These are phyloP conservation scores for Hydrochoerus hydrochaeris DNA, from an alignment of 2,113 vertebrate species.

Conservation along the genomic window DNA sequence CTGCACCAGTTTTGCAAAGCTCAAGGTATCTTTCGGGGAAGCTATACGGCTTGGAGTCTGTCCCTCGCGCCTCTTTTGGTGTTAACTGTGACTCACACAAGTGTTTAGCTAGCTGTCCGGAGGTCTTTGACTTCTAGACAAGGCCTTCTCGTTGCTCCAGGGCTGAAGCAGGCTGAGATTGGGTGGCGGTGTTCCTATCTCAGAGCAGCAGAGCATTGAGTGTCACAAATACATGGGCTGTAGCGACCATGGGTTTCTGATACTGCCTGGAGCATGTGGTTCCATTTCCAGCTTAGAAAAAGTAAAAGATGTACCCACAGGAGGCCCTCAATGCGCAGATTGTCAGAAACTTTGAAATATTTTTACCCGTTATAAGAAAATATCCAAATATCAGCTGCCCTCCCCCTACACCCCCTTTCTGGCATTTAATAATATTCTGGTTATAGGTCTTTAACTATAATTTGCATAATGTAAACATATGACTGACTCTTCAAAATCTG, in stretches of 20 bases:
- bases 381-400: neutral
- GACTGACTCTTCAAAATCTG: constrained; percentile 63
- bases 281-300: neutral
- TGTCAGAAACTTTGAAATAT: constrained; percentile 34
- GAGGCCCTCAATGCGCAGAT: neutral
- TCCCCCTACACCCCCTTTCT: neutral
- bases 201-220: neutral
- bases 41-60: neutral
- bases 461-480: constrained; percentile 71
- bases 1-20: accelerated
- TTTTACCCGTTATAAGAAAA: constrained; percentile 46
- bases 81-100: accelerated
- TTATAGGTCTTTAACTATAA: constrained; percentile 62
- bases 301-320: neutral
- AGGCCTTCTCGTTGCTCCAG: neutral
- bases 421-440: constrained; percentile 58
- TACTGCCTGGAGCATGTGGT: neutral
- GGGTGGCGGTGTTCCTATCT: neutral
- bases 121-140: neutral
- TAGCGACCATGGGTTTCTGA: neutral
- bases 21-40: neutral
- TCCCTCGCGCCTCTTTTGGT: neutral
- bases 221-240: neutral
- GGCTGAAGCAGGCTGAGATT: neutral
- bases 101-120: neutral